Evolutionary conservation across 2,888 invertebrate genomes (phyloP).

Genomic region (Dromius quadrimaculatus): DNA sequence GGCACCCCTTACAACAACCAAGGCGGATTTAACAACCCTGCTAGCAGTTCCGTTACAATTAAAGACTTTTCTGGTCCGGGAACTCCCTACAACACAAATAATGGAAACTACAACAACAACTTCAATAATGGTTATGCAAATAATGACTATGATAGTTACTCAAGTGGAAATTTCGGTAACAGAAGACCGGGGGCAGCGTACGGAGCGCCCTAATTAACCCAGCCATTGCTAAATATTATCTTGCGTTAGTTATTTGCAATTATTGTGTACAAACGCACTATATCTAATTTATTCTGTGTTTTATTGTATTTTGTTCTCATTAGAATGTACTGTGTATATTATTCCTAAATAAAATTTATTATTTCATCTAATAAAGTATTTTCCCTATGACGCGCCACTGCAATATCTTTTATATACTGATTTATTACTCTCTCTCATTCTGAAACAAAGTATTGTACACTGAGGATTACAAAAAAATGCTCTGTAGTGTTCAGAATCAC

Average conservation of each 20-base stretch:
- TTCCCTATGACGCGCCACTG: too few species aligned
- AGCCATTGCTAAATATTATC: slow-evolving; percentile 25
- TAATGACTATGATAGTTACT: slow-evolving; percentile 54
- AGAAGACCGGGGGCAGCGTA: slow-evolving; percentile 56
- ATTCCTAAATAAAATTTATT: too few species aligned
- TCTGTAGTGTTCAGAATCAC: too few species aligned
- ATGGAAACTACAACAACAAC: slow-evolving; percentile 51
- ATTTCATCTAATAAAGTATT: too few species aligned
- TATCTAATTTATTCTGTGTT: slow-evolving; percentile 31
- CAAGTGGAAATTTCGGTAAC: slow-evolving; percentile 54
- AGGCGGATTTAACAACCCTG: slow-evolving; percentile 50
- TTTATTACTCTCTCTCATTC: too few species aligned
- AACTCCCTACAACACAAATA: slow-evolving; percentile 54
- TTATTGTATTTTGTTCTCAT: slow-evolving; percentile 30
- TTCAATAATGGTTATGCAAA: slow-evolving; percentile 39
- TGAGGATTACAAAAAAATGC: too few species aligned
- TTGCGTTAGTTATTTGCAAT: slow-evolving; percentile 40
- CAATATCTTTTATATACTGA: too few species aligned
- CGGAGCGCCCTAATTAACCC: slow-evolving; percentile 57
- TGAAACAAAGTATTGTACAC: too few species aligned
- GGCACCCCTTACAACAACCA: slow-evolving; percentile 53
- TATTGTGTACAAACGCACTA: slow-evolving; percentile 47
- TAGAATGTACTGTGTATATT: slow-evolving; percentile 27
- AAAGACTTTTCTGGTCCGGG: slow-evolving; percentile 59
- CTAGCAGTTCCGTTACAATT: slow-evolving; percentile 59